Percentiles rank a stretch among this genome's conserved stretches.
phyloP scores from a whole-genome alignment of 2,113 vertebrate genomes.

The Cromileptes altivelis region DNA sequence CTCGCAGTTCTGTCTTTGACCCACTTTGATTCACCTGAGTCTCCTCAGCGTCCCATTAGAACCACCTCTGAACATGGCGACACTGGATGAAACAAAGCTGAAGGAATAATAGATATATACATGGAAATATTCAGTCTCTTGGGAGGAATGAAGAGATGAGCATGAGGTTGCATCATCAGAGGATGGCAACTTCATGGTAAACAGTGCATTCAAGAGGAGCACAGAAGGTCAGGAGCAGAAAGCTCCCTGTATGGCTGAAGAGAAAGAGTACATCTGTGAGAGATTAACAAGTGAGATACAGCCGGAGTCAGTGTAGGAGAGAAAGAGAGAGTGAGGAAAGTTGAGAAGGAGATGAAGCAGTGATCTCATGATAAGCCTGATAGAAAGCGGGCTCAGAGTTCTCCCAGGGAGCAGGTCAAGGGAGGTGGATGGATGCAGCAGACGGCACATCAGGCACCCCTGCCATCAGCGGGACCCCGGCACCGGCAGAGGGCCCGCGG shows the following conservation, averaged over 20 bases:
- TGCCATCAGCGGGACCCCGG: slow-evolving; percentile 69
- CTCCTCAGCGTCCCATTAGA: slow-evolving; percentile 43
- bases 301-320: slow-evolving; percentile 59
- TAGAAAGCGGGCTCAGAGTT: slow-evolving; percentile 75
- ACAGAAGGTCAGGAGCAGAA: slow-evolving; percentile 65
- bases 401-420: slow-evolving; percentile 68
- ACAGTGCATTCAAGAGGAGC: slow-evolving; percentile 56
- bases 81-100: slow-evolving; percentile 35
- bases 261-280: slow-evolving; percentile 68
- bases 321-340: slow-evolving; percentile 74
- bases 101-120: slow-evolving; percentile 4
- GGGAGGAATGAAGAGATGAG: slow-evolving; percentile 30
- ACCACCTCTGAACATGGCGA: slow-evolving; percentile 27
- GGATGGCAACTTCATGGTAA: slow-evolving; percentile 40
- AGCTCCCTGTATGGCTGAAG: slow-evolving; percentile 59
- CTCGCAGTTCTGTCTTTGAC: slow-evolving; percentile 75
- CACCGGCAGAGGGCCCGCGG: slow-evolving; percentile 63
- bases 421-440: slow-evolving; percentile 66
- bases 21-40: slow-evolving; percentile 76
- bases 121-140: slow-evolving; percentile 16
- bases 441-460: slow-evolving; percentile 59
- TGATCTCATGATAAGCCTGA: slow-evolving; percentile 82
- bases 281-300: slow-evolving; percentile 82
- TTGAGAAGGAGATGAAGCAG: slow-evolving; percentile 77
- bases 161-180: slow-evolving; percentile 51